Evolutionary conservation across 2,888 invertebrate genomes (phyloP), one percentile per base, ranked within the genome.

Genomic region (Hydraecia micacea): DNA sequence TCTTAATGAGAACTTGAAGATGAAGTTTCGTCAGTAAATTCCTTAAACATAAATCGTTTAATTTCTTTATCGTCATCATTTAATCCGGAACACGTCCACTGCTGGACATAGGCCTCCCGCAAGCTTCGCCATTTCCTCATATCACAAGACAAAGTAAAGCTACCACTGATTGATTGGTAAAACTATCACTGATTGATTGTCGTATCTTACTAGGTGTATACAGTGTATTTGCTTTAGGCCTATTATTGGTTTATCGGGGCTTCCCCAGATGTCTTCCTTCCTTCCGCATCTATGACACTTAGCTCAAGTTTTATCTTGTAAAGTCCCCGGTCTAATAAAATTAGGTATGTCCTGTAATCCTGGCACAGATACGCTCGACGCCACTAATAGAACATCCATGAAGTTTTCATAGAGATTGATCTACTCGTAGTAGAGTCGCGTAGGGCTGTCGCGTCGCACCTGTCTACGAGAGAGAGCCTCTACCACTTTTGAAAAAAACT

Each of bases 221-320:
- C 18, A 42, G 5, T 42, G 5, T 42, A n/a, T 36, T 73, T 21
- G 32, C n/a, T 52, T 25, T 25, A 28, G 2, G 13, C 0, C n/a
- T 74, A 36, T 65, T 15, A 55, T 49, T 25, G 25, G 7, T 42
- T 36, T 32, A 52, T 32, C 28, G 0, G 66, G 66, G 15, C 8
- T 66, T 79, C 65, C 79, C 72, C 72, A 58, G 65, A 49, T 52
- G 21, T n/a, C 5, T 21, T 66, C 21, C 1, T 72, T 42, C 42
- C 42, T 42, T 42, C 11, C 11, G 11, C 15, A 58, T 69, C n/a
- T 15, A 46, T 18, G 42, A 11, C n/a, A 25, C 18, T 21, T 49
- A 9, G 21, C 28, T 46, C 9, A 65, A 55, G 18, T 55, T 25
- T 32, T 58, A 42, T 58, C 15, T 28, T 58, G 79, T 46, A 21